These are phyloP conservation scores for Gambusia yucatana DNA, from an alignment of 2,797 vertebrate genomes.

Conservation along the genomic window DNA sequence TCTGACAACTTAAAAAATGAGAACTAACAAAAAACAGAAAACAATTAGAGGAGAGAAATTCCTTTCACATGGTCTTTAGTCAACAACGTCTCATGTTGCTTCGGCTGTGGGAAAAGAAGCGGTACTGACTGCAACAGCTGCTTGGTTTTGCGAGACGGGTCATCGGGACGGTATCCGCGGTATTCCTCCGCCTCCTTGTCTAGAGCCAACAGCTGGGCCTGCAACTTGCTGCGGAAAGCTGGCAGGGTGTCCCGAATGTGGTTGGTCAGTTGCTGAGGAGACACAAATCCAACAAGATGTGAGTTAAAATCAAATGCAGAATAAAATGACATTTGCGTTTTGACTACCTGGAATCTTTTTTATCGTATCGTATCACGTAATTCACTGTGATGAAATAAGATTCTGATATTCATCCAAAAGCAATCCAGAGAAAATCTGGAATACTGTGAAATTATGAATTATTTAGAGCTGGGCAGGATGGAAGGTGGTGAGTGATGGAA, in stretches of 20 bases:
- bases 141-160: conserved; percentile 95
- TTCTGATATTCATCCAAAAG: neutral
- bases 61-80: conserved; percentile 5
- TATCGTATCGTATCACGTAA: neutral
- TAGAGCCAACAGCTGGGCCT: conserved; percentile 91
- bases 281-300: conserved; percentile 32
- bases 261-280: conserved; percentile 91
- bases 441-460: conserved; percentile 17
- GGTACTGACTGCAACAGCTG: conserved; percentile 91
- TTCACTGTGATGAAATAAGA: conserved; percentile 10
- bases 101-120: conserved; percentile 29
- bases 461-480: conserved; percentile 31
- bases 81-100: conserved; percentile 18
- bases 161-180: conserved; percentile 93
- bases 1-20: neutral
- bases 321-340: neutral
- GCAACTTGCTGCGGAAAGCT: conserved; percentile 92
- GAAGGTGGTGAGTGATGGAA: conserved; percentile 22
- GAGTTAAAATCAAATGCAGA: conserved; percentile 6
- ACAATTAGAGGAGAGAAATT: neutral
- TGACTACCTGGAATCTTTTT: neutral
- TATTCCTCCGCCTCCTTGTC: conserved; percentile 95
- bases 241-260: conserved; percentile 95
- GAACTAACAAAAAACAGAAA: neutral
- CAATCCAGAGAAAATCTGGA: conserved; percentile 14